Percentiles rank a stretch among this genome's conserved stretches.
Conservation (phyloP, 2,797 vertebrate species). For the Microctenopoma lineatum region DNA sequence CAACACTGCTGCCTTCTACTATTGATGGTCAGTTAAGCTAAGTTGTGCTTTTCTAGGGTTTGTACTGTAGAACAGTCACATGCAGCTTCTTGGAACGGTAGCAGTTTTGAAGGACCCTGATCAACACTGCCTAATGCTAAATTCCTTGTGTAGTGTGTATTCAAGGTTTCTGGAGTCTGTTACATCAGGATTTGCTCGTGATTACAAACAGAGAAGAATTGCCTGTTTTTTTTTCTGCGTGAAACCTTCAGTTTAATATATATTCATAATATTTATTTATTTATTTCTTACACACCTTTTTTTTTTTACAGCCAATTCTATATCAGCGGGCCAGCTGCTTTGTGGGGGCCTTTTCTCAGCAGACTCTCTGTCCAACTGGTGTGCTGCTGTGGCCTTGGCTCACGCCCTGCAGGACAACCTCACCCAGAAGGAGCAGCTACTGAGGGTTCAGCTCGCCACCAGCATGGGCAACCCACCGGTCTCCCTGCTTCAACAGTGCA, state of each 20-base stretch:
- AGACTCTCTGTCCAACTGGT: slow-evolving; percentile 98
- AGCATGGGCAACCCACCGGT: slow-evolving; percentile 97
- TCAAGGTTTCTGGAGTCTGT: background rate
- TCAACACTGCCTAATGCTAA: too few species aligned
- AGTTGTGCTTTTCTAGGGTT: background rate
- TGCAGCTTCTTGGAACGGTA: background rate
- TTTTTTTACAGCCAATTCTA: slow-evolving; percentile 86
- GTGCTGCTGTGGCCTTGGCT: slow-evolving; percentile 94
- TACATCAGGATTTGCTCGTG: background rate
- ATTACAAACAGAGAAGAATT: background rate
- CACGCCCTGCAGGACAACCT: slow-evolving; percentile 96
- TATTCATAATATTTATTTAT: background rate
- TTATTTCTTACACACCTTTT: background rate
- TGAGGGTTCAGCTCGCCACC: slow-evolving; percentile 96
- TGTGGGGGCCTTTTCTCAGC: slow-evolving; percentile 97
- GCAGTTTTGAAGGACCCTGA: background rate
- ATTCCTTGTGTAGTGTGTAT: too few species aligned
- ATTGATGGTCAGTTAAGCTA: slow-evolving; percentile 89
- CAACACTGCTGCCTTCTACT: slow-evolving; percentile 95
- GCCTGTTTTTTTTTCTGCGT: background rate
- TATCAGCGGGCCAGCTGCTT: slow-evolving; percentile 95
- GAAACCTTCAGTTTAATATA: background rate
- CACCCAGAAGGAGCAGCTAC: slow-evolving; percentile 95
- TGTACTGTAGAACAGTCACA: background rate
- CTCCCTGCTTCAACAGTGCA: slow-evolving; percentile 97